phyloP scores from a whole-genome alignment of 2,797 vertebrate species.

The Setipinna tenuifilis region DNA sequence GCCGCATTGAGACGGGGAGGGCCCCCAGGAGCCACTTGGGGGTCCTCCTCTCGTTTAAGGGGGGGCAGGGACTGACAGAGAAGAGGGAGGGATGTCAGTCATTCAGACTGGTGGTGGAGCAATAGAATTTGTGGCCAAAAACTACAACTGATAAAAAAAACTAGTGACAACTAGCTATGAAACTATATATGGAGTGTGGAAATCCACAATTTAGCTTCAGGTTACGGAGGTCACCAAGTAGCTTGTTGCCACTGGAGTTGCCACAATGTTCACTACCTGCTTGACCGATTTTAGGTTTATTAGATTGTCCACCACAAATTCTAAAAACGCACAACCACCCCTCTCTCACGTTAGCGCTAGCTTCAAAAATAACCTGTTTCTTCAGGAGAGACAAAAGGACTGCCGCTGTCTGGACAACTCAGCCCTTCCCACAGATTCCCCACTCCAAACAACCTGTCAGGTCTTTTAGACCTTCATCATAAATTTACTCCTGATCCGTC shows the following conservation, averaged over 20 bases:
- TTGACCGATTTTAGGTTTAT: not conserved
- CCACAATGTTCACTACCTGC: not conserved
- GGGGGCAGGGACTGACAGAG: not conserved
- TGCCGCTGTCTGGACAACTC: not conserved
- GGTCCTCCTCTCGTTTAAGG: not conserved
- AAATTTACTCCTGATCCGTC: not conserved
- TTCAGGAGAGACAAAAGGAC: conserved; percentile 45
- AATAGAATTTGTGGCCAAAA: not conserved
- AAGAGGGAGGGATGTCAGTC: not conserved
- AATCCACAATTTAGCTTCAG: no score
- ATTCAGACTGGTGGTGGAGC: not conserved
- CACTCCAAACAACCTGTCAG: not conserved
- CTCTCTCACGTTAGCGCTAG: conserved; percentile 32
- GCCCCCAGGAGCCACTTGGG: not conserved
- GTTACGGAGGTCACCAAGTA: no score
- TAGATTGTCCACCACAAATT: conserved; percentile 35
- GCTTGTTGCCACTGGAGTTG: no score
- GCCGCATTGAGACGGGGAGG: conserved; percentile 1
- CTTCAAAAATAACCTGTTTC: conserved; percentile 31
- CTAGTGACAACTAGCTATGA: not conserved
- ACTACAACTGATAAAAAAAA: not conserved
- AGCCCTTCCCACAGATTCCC: not conserved
- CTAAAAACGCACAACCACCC: conserved; percentile 35
- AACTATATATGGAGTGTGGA: no score
- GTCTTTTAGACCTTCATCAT: not conserved